A percentile compares a stretch with the other conserved stretches of the same genome.
Conservation (phyloP, 2,888 invertebrate genomes). For the Mimumesa dahlbomi region DNA sequence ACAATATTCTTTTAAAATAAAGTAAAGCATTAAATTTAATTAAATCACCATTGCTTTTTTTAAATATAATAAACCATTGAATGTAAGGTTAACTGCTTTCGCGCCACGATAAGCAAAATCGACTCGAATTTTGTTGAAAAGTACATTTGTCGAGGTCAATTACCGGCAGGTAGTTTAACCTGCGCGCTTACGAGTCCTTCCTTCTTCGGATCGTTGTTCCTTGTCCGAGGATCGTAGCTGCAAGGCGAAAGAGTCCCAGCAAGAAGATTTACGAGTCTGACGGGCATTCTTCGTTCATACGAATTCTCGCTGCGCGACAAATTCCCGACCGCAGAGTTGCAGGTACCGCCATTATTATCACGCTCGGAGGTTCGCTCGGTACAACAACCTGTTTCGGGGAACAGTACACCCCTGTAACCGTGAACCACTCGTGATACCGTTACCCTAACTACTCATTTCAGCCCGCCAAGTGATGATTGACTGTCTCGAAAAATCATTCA, state of each 20-base stretch:
- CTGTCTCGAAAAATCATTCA: too few species aligned
- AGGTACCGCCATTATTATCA: slow-evolving; percentile 66
- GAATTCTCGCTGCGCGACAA: slow-evolving; percentile 63
- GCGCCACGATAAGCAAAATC: background rate
- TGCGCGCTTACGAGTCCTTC: slow-evolving; percentile 23
- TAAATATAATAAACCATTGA: too few species aligned
- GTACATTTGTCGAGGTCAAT: slow-evolving; percentile 27
- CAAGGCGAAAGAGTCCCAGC: background rate
- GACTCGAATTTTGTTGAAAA: slow-evolving; percentile 3
- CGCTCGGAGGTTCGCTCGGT: slow-evolving; percentile 39
- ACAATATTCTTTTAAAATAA: too few species aligned
- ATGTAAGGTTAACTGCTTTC: too few species aligned
- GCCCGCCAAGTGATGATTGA: too few species aligned
- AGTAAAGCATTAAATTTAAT: too few species aligned
- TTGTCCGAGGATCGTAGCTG: slow-evolving; percentile 51
- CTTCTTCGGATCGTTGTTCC: slow-evolving; percentile 32
- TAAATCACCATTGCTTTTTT: too few species aligned
- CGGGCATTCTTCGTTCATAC: slow-evolving; percentile 25
- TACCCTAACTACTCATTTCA: slow-evolving; percentile 35
- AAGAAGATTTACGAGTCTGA: slow-evolving; percentile 47
- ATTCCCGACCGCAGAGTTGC: slow-evolving; percentile 69
- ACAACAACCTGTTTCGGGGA: slow-evolving; percentile 34
- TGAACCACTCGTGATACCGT: slow-evolving; percentile 37
- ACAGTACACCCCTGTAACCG: slow-evolving; percentile 20
- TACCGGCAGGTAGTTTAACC: slow-evolving; percentile 47